Conservation (phyloP, 2,113 vertebrate species). For the Paradoxurus hermaphroditus region DNA sequence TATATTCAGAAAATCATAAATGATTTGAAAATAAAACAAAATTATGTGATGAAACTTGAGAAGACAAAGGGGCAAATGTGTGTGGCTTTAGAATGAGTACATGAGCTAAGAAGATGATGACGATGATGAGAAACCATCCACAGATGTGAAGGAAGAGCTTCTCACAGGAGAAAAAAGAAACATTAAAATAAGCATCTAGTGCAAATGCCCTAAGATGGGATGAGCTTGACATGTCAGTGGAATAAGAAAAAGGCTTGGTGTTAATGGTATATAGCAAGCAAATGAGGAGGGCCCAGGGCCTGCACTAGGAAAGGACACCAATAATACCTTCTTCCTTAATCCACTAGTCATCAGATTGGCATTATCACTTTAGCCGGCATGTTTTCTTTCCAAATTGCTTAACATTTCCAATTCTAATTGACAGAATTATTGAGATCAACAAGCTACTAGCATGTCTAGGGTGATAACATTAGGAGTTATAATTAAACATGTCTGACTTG, state of each 20-base stretch:
- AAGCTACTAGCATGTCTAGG: background rate
- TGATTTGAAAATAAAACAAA: background rate
- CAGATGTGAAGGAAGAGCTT: background rate
- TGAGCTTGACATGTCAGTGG: background rate
- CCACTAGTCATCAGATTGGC: background rate
- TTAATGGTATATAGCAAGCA: background rate
- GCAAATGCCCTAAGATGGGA: background rate
- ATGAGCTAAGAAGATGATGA: background rate
- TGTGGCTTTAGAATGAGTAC: background rate
- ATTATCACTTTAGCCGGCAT: background rate
- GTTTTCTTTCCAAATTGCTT: background rate
- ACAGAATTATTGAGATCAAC: background rate
- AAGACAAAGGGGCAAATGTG: accelerated
- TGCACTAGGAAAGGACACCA: too few relatives aligned
- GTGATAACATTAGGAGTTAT: background rate
- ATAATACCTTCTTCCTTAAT: background rate
- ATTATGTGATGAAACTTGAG: background rate
- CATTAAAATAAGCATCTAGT: too few relatives aligned
- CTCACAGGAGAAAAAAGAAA: too few relatives aligned
- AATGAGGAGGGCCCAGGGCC: accelerated
- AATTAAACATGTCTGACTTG: background rate
- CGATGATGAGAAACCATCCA: background rate
- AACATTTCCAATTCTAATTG: background rate
- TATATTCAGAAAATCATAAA: background rate
- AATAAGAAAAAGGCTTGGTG: background rate